Conservation (phyloP, 2,797 vertebrate species). For the Sebastes oblongus region DNA sequence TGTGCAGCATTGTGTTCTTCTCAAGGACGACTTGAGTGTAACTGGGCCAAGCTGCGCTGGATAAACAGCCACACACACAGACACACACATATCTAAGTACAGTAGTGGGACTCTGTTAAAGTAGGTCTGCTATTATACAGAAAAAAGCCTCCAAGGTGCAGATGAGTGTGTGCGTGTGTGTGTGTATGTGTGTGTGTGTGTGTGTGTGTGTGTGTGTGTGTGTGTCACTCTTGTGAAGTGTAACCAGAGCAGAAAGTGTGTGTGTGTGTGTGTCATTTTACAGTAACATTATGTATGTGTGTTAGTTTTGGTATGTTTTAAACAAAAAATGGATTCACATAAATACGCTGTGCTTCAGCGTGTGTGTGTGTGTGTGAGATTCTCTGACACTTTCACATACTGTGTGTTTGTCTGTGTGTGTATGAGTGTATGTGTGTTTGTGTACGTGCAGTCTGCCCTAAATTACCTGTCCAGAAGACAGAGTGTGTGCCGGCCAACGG, state of each 20-base stretch:
- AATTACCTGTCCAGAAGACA: constrained; percentile 71
- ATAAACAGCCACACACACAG: constrained; percentile 36
- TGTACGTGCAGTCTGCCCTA: constrained; percentile 16
- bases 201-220: neutral
- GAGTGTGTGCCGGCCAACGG: constrained; percentile 41
- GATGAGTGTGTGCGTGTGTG: neutral
- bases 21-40: constrained; percentile 48
- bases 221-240: constrained; percentile 2
- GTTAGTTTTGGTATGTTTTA: neutral
- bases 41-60: constrained; percentile 38
- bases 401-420: neutral
- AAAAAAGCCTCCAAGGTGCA: constrained; percentile 48
- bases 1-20: constrained; percentile 7
- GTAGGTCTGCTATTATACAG: constrained; percentile 62
- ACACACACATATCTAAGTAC: constrained; percentile 32
- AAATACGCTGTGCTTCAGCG: neutral
- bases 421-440: constrained; percentile 6
- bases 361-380: neutral
- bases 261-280: constrained; percentile 9
- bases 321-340: neutral
- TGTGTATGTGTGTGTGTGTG: neutral
- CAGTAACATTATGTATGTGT: neutral
- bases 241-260: neutral
- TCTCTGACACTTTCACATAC: neutral
- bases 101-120: constrained; percentile 53